phyloP scores from a whole-genome alignment of 2,113 vertebrate species.

The Crotalus horridus region DNA sequence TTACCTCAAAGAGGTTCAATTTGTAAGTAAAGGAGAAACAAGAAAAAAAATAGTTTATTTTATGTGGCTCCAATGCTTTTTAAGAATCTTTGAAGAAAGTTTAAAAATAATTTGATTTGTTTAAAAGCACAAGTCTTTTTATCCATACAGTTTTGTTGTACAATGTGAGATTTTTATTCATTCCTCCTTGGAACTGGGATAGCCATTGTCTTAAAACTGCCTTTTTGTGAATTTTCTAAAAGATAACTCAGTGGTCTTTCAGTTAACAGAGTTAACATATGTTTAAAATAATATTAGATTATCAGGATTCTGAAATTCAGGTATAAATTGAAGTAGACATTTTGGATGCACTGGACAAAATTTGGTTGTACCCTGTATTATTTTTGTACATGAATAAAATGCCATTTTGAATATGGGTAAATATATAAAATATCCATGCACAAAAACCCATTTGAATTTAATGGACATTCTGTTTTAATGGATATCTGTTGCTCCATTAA shows the following conservation, averaged over 20 bases:
- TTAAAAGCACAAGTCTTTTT: neutral
- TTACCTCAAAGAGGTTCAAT: neutral
- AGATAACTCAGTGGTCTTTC: neutral
- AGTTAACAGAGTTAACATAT: neutral
- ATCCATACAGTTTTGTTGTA: neutral
- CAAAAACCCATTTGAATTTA: no score
- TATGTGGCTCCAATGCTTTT: neutral
- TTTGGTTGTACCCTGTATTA: no score
- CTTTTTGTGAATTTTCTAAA: neutral
- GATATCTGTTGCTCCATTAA: no score
- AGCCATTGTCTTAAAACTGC: neutral
- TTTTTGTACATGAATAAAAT: no score
- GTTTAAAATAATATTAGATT: neutral
- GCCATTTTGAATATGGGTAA: no score
- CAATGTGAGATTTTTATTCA: neutral
- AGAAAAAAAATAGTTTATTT: neutral
- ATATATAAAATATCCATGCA: no score
- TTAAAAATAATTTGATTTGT: no score
- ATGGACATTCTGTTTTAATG: no score
- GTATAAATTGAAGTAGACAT: neutral
- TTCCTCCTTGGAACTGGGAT: neutral
- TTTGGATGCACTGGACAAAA: no score
- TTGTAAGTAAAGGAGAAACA: neutral
- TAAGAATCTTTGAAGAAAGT: no score
- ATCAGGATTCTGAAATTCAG: neutral